Evolutionary conservation across 2,797 vertebrate genomes (phyloP).

Genomic region (Chloroceryle inda): DNA sequence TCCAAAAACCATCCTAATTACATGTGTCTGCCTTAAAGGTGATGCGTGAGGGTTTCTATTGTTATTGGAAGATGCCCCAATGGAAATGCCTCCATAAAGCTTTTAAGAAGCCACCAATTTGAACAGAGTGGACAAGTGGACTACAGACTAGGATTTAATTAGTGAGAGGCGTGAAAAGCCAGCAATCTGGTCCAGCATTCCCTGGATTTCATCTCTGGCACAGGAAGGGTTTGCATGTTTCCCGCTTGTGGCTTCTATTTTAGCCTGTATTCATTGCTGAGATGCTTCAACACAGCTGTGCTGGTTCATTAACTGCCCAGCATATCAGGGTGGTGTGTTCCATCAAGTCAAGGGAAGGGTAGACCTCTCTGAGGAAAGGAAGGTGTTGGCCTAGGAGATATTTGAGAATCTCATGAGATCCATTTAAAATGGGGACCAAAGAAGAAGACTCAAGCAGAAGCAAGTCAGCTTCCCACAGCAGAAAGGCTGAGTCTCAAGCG

Average conservation of each 20-base stretch:
- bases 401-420: background rate
- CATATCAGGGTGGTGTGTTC: constrained; percentile 16
- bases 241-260: constrained; percentile 78
- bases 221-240: constrained; percentile 69
- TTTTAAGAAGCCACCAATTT: constrained; percentile 56
- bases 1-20: background rate
- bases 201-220: constrained; percentile 71
- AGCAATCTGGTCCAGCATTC: constrained; percentile 77
- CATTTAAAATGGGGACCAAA: background rate
- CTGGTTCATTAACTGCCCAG: constrained; percentile 69
- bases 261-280: constrained; percentile 71
- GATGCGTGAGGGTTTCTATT: background rate
- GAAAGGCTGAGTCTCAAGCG: background rate
- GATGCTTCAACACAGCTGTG: constrained; percentile 81
- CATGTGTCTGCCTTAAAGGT: background rate
- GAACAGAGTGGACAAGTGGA: constrained; percentile 21
- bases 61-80: background rate
- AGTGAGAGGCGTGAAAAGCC: constrained; percentile 82
- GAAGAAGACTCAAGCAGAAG: background rate
- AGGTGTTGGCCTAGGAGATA: background rate
- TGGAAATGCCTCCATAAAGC: constrained; percentile 7
- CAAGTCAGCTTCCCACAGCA: background rate
- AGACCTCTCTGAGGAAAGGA: background rate
- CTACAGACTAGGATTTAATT: constrained; percentile 80
- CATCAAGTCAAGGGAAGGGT: background rate